phyloP scores from a whole-genome alignment of 2,888 invertebrate genomes.

The Halocaridina rubra region DNA sequence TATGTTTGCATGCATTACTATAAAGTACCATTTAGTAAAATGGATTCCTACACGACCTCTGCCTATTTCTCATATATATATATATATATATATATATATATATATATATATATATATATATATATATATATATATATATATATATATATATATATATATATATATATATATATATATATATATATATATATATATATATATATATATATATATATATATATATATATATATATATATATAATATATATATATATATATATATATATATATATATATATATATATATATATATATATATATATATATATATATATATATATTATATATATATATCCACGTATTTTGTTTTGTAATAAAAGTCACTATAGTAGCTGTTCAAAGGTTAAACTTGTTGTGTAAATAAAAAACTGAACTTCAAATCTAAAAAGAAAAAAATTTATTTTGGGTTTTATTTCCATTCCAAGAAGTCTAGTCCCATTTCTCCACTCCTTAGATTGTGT shows the following conservation, averaged over 20 bases:
- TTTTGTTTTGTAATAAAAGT: not conserved
- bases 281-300: not conserved
- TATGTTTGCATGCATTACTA: conserved; percentile 27
- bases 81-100: not conserved
- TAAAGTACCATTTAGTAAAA: not conserved
- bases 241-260: not conserved
- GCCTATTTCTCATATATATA: too few species aligned
- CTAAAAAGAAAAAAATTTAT: not conserved
- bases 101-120: not conserved
- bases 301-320: not conserved
- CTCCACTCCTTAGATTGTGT: not conserved
- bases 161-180: not conserved
- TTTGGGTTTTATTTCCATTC: not conserved
- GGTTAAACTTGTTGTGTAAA: not conserved
- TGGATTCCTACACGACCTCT: not conserved
- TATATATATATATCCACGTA: not conserved
- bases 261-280: not conserved
- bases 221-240: not conserved
- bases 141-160: not conserved
- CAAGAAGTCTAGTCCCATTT: not conserved
- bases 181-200: not conserved
- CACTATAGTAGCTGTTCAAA: not conserved
- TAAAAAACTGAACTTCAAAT: not conserved
- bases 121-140: not conserved
- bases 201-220: not conserved